These are phyloP conservation scores for Circaetus gallicus DNA, from an alignment of 2,113 vertebrate species.

Conservation along the genomic window DNA sequence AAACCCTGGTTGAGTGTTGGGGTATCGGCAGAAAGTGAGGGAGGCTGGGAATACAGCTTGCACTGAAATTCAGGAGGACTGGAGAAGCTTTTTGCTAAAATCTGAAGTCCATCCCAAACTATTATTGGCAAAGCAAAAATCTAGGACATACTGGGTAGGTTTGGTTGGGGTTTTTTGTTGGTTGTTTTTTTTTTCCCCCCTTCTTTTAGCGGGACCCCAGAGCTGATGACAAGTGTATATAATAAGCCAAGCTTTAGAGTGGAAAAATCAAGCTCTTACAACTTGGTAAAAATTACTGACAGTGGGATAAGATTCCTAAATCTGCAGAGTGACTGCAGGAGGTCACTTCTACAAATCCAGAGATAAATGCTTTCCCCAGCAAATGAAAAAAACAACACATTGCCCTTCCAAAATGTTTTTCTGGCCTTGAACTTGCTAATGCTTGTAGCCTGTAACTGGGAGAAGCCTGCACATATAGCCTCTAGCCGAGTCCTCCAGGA, in stretches of 20 bases:
- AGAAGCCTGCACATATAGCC: background rate
- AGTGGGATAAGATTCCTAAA: background rate
- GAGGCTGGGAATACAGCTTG: background rate
- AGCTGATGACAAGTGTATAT: background rate
- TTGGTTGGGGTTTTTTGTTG: background rate
- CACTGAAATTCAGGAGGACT: background rate
- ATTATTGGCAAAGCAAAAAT: background rate
- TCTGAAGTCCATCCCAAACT: background rate
- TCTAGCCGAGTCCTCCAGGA: background rate
- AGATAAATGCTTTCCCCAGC: background rate
- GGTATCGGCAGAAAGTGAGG: background rate
- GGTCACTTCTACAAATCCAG: background rate
- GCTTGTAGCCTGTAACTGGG: background rate
- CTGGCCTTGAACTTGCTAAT: background rate
- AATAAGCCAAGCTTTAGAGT: background rate
- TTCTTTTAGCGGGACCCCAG: background rate
- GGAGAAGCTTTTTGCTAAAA: background rate
- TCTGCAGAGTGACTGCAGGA: background rate
- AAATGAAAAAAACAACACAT: background rate
- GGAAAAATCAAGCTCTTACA: background rate
- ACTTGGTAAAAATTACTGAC: background rate
- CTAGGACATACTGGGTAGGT: background rate
- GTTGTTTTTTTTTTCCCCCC: too few relatives aligned
- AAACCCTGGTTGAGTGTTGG: rapidly evolving
- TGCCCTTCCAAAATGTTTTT: background rate